Conservation (phyloP, 2,113 vertebrate species). For the Connochaetes taurinus region DNA sequence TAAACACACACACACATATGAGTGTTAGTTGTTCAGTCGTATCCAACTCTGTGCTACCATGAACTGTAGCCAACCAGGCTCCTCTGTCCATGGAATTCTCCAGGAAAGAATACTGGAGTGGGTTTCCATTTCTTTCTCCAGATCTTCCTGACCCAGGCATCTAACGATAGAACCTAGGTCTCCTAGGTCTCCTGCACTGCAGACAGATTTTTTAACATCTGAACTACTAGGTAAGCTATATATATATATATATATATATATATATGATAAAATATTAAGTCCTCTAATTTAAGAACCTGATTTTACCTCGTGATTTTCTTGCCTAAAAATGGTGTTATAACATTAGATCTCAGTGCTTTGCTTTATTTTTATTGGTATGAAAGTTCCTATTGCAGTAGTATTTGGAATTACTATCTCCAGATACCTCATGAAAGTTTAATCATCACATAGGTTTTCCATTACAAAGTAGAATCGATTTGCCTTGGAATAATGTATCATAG, state of each 20-base stretch:
- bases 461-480: neutral
- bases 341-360: neutral
- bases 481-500: neutral
- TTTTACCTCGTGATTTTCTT: neutral
- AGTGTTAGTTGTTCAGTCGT: neutral
- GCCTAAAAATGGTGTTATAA: neutral
- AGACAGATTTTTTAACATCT: neutral
- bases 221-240: neutral
- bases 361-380: neutral
- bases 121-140: neutral
- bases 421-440: neutral
- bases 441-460: neutral
- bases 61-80: neutral
- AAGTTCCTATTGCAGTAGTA: neutral
- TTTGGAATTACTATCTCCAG: neutral
- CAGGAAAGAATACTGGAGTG: neutral
- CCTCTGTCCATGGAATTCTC: neutral
- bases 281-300: neutral
- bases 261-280: neutral
- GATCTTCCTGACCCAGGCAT: neutral
- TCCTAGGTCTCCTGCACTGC: neutral
- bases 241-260: neutral
- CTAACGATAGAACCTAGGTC: neutral
- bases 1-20: neutral
- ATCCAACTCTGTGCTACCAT: neutral